Percentiles rank a stretch among this genome's conserved stretches.
phyloP scores from a whole-genome alignment of 2,113 vertebrate species.

The Sinocyclocheilus grahami region DNA sequence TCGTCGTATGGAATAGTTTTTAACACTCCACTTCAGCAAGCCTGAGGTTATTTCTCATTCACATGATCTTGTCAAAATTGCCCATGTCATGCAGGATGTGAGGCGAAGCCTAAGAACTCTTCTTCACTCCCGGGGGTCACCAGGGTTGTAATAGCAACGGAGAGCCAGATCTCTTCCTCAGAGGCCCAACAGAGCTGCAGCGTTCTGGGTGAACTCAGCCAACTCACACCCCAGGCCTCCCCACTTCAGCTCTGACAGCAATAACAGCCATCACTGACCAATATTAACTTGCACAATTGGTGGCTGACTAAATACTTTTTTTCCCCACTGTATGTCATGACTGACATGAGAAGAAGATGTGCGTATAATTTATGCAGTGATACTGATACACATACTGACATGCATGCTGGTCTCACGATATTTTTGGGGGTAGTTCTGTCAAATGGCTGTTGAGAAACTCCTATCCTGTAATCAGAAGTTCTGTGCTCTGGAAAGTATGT shows the following conservation, averaged over 20 bases:
- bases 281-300: too few species aligned
- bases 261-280: conserved; percentile 18
- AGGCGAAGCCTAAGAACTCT: conserved; percentile 63
- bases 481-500: neutral
- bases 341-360: neutral
- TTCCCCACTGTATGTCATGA: too few species aligned
- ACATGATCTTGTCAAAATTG: conserved; percentile 67
- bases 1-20: neutral
- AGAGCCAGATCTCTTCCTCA: conserved; percentile 48
- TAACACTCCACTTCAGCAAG: conserved; percentile 34
- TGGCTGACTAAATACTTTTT: too few species aligned
- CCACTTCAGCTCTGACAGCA: conserved; percentile 47
- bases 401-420: neutral
- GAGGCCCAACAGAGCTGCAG: neutral
- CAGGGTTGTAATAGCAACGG: conserved; percentile 57
- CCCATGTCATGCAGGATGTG: conserved; percentile 57
- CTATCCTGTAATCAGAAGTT: neutral
- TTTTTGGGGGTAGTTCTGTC: neutral
- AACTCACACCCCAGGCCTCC: conserved; percentile 60
- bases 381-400: neutral
- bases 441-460: neutral
- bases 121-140: conserved; percentile 66
- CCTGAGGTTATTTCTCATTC: conserved; percentile 60
- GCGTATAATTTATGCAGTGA: neutral
- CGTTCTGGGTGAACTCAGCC: conserved; percentile 51